A percentile compares a stretch with the other conserved stretches of the same genome.
Evolutionary conservation across 2,797 vertebrate genomes (phyloP).

Genomic region (Staurois parvus): DNA sequence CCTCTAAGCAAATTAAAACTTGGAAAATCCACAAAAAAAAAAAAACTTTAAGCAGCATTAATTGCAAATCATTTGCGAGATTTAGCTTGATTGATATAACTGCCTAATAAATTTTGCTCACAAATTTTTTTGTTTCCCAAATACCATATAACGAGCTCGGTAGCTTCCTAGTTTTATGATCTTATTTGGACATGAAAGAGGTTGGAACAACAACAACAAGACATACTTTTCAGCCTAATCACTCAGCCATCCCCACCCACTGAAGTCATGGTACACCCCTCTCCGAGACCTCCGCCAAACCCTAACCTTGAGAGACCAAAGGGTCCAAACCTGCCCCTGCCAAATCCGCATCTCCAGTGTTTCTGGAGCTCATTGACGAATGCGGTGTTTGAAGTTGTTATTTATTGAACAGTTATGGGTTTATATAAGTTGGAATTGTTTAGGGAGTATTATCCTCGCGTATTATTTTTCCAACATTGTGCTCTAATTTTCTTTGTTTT

Average conservation of each 20-base stretch:
- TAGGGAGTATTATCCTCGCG: conserved; percentile 30
- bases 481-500: conserved; percentile 51
- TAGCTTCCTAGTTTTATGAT: conserved; percentile 21
- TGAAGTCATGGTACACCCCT: conserved; percentile 56
- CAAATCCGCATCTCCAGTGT: conserved; percentile 30
- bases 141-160: not conserved
- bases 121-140: not conserved
- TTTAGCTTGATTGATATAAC: too few species aligned
- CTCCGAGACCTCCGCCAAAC: conserved; percentile 38
- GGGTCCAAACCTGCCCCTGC: conserved; percentile 5
- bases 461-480: conserved; percentile 52
- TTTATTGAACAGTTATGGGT: conserved; percentile 36
- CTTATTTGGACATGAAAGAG: conserved; percentile 27
- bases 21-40: too few species aligned
- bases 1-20: too few species aligned
- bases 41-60: too few species aligned
- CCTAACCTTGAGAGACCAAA: conserved; percentile 44
- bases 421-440: conserved; percentile 33
- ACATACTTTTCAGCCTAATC: conserved; percentile 47
- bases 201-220: conserved; percentile 51
- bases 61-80: too few species aligned
- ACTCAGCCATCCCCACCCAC: conserved; percentile 38
- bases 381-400: conserved; percentile 26
- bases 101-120: not conserved
- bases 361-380: conserved; percentile 32